Conservation (phyloP, 2,797 vertebrate species). For the Gymnothorax javanicus region DNA sequence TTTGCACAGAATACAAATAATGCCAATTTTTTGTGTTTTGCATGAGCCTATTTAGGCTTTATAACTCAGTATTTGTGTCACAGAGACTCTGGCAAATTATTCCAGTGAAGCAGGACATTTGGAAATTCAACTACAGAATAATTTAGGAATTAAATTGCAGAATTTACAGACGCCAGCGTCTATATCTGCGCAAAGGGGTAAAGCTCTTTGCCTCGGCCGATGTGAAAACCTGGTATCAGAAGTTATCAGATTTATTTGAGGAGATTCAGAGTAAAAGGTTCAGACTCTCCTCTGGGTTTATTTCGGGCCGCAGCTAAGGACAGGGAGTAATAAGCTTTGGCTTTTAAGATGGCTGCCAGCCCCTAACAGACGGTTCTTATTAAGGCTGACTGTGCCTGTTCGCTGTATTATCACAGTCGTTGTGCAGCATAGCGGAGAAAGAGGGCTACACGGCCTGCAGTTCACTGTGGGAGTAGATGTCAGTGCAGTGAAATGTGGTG, state of each 20-base stretch:
- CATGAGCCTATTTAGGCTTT: too few species aligned
- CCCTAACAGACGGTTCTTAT: slow-evolving; percentile 48
- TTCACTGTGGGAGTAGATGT: slow-evolving; percentile 41
- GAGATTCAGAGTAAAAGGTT: slow-evolving; percentile 54
- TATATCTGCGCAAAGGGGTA: background rate
- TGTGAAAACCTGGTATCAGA: slow-evolving; percentile 65
- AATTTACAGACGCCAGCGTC: too few species aligned
- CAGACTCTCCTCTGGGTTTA: slow-evolving; percentile 50
- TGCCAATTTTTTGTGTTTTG: too few species aligned
- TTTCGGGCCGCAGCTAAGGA: slow-evolving; percentile 61
- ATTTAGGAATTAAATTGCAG: too few species aligned
- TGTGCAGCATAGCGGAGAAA: slow-evolving; percentile 50
- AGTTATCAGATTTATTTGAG: slow-evolving; percentile 67
- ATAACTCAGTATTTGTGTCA: too few species aligned
- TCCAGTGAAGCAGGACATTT: too few species aligned
- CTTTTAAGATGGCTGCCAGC: slow-evolving; percentile 54
- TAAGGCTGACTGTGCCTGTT: slow-evolving; percentile 51
- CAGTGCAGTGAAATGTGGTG: background rate
- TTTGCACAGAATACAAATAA: too few species aligned
- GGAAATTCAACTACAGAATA: too few species aligned
- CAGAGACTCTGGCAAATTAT: too few species aligned
- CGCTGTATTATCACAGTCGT: slow-evolving; percentile 53
- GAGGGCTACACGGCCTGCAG: slow-evolving; percentile 51
- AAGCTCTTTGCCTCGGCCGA: slow-evolving; percentile 64
- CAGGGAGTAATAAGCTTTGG: slow-evolving; percentile 56